These are phyloP conservation scores for Holacanthella duospinosa DNA, from an alignment of 2,888 invertebrate species.

Conservation along the genomic window DNA sequence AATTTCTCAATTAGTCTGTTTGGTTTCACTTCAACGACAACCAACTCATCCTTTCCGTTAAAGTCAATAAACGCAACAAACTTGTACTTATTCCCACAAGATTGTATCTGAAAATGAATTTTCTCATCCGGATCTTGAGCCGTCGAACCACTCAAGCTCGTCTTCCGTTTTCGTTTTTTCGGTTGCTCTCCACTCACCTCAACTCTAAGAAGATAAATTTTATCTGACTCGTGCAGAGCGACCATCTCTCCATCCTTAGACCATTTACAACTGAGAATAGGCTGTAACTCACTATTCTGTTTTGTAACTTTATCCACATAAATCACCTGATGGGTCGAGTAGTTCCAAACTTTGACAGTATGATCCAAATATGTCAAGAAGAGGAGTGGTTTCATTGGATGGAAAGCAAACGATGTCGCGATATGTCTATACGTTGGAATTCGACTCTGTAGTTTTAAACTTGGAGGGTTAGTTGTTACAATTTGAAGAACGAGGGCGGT, in stretches of 20 bases:
- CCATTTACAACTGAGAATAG: conserved; percentile 29
- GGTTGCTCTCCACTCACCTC: conserved; percentile 9
- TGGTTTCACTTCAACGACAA: conserved; percentile 32
- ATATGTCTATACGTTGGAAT: conserved; percentile 2
- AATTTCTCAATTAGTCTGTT: conserved; percentile 30
- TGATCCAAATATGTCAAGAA: conserved; percentile 28
- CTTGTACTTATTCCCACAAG: conserved; percentile 25
- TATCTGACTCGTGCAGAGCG: conserved; percentile 23
- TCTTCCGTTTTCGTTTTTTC: conserved; percentile 11
- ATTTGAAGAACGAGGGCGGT: conserved; percentile 16
- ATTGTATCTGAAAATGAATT: conserved; percentile 17
- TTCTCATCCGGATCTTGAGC: conserved; percentile 1
- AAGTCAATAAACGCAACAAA: conserved; percentile 26
- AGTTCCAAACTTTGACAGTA: conserved; percentile 26
- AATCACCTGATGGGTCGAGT: conserved; percentile 5
- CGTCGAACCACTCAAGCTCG: too few species aligned
- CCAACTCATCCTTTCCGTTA: conserved; percentile 21
- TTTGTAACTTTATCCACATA: conserved; percentile 6
- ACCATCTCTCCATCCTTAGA: conserved; percentile 20
- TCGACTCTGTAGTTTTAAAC: too few species aligned
- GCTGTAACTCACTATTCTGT: conserved; percentile 19
- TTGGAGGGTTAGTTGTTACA: background rate
- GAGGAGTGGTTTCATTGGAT: conserved; percentile 20
- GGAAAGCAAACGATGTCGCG: conserved; percentile 23
- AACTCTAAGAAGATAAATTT: conserved; percentile 26